Evolutionary conservation across 2,113 vertebrate species (phyloP).

Genomic region (Monopterus albus): DNA sequence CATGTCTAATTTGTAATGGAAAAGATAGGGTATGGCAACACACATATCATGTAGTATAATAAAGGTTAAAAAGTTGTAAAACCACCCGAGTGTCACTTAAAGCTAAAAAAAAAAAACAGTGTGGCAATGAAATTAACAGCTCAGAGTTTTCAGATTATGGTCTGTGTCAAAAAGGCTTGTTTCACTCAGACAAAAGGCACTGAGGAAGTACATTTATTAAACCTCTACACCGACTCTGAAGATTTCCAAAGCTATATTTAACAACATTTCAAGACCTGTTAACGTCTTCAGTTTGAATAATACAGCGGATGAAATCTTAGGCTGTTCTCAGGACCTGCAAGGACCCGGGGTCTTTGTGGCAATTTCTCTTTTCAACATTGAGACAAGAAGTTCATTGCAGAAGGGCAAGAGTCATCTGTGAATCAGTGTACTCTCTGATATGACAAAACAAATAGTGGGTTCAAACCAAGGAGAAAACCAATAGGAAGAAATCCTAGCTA

Average conservation of each 20-base stretch:
- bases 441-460: not conserved
- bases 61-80: not conserved
- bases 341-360: not conserved
- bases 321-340: not conserved
- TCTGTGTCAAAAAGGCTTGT: constrained; percentile 6
- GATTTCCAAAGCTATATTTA: constrained; percentile 16
- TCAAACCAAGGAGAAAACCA: not conserved
- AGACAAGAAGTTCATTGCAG: no score
- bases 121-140: constrained; percentile 1
- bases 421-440: not conserved
- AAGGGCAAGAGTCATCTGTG: not conserved
- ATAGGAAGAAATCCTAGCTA: not conserved
- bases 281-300: constrained; percentile 15
- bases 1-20: not conserved
- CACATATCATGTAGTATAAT: not conserved
- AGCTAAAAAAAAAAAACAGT: not conserved
- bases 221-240: constrained; percentile 2
- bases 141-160: not conserved
- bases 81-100: not conserved
- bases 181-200: constrained; percentile 15
- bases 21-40: not conserved
- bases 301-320: constrained; percentile 1
- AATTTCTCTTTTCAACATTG: not conserved
- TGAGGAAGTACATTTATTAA: constrained; percentile 3
- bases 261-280: not conserved